phyloP scores from a whole-genome alignment of 1,140 invertebrate species.

The Odontomachus brunneus region DNA sequence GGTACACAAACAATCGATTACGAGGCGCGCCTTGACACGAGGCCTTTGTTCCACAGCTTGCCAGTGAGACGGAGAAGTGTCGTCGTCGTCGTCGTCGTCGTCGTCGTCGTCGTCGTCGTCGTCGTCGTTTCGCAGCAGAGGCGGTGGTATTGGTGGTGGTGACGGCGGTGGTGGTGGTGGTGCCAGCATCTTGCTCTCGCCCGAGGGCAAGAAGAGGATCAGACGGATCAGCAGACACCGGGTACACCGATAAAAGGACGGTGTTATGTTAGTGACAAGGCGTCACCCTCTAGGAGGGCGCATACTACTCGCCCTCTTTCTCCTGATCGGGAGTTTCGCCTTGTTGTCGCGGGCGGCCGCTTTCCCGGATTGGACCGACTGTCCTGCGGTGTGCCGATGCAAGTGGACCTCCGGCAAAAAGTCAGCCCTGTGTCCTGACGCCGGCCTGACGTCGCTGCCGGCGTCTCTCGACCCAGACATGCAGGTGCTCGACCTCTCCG shows the following conservation, averaged over 20 bases:
- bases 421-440: slow-evolving; percentile 92
- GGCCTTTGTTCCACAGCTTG: slow-evolving; percentile 36
- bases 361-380: slow-evolving; percentile 92
- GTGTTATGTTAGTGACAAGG: slow-evolving; percentile 79
- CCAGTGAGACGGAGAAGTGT: slow-evolving; percentile 42
- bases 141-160: background rate
- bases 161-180: slow-evolving; percentile 13
- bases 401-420: slow-evolving; percentile 96
- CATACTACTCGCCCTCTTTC: slow-evolving; percentile 78
- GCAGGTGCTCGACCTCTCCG: slow-evolving; percentile 93
- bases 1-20: slow-evolving; percentile 48
- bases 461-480: slow-evolving; percentile 91
- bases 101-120: background rate
- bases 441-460: slow-evolving; percentile 91
- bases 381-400: slow-evolving; percentile 92
- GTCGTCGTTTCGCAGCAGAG: background rate
- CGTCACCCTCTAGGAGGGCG: slow-evolving; percentile 81
- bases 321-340: slow-evolving; percentile 76
- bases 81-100: background rate
- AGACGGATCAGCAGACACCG: slow-evolving; percentile 41
- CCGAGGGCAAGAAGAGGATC: slow-evolving; percentile 33
- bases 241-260: slow-evolving; percentile 63
- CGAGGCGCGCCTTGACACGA: slow-evolving; percentile 2
- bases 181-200: slow-evolving; percentile 21
- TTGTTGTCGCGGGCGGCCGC: slow-evolving; percentile 83